Evolutionary conservation across 2,797 vertebrate genomes (phyloP).

Genomic region (Anas georgica): DNA sequence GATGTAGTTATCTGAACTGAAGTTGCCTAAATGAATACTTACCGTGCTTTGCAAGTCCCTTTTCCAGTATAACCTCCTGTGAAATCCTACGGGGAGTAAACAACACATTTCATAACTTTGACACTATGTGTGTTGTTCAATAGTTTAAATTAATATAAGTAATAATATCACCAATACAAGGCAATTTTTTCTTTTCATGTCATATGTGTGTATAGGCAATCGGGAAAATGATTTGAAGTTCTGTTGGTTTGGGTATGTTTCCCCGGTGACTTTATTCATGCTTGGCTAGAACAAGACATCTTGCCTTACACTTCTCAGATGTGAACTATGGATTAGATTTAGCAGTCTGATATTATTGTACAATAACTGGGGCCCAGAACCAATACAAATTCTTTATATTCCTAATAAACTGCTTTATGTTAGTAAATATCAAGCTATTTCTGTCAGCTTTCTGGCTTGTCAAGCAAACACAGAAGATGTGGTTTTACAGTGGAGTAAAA

Average conservation of each 20-base stretch:
- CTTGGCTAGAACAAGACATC: not conserved
- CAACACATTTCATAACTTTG: not conserved
- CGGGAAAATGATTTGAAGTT: not conserved
- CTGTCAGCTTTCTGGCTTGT: not conserved
- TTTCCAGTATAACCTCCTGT: not conserved
- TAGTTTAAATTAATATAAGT: constrained; percentile 13
- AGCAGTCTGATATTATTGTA: not conserved
- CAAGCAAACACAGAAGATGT: not conserved
- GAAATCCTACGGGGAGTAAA: not conserved
- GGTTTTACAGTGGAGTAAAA: not conserved
- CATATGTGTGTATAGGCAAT: not conserved
- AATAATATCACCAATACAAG: not conserved
- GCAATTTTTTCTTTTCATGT: not conserved
- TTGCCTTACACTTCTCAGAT: not conserved
- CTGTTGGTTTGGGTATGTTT: not conserved
- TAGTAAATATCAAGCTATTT: not conserved
- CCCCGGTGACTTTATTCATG: not conserved
- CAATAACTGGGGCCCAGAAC: not conserved
- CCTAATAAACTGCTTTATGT: not conserved
- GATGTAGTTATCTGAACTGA: not conserved
- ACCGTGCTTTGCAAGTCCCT: not conserved
- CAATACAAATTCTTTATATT: not conserved
- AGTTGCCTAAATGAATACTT: not conserved
- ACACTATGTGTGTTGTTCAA: not conserved
- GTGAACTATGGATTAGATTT: not conserved